Evolutionary conservation across 2,888 invertebrate species (phyloP).

Genomic region (Lithophane semibrunnea): DNA sequence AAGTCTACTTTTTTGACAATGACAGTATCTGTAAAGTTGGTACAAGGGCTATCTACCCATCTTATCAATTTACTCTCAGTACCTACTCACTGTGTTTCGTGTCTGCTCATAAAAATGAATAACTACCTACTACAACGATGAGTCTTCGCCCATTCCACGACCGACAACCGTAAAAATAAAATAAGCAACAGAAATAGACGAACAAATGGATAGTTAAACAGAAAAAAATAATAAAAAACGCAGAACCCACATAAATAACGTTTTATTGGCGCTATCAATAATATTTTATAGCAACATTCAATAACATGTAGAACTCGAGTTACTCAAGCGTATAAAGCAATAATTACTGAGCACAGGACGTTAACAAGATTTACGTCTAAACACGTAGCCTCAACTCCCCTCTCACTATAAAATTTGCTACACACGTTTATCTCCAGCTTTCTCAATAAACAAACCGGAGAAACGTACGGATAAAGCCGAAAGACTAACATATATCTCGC

Average conservation of each 20-base stretch:
- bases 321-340: slow-evolving; percentile 87
- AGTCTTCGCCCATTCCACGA: slow-evolving; percentile 49
- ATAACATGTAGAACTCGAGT: slow-evolving; percentile 85
- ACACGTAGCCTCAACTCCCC: slow-evolving; percentile 75
- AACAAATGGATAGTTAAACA: slow-evolving; percentile 77
- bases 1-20: not conserved
- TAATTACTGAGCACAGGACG: slow-evolving; percentile 84
- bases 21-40: not conserved
- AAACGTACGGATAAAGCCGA: slow-evolving; percentile 85
- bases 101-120: slow-evolving; percentile 15
- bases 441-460: slow-evolving; percentile 87
- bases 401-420: slow-evolving; percentile 83
- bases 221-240: slow-evolving; percentile 77
- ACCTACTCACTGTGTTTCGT: not conserved
- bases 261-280: slow-evolving; percentile 88
- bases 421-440: slow-evolving; percentile 80
- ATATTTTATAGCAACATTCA: slow-evolving; percentile 88
- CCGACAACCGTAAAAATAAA: slow-evolving; percentile 63
- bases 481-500: slow-evolving; percentile 87
- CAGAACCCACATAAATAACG: slow-evolving; percentile 81
- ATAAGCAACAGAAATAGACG: slow-evolving; percentile 71
- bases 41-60: not conserved
- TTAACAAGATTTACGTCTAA: slow-evolving; percentile 88
- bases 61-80: not conserved
- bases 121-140: slow-evolving; percentile 3